Conservation (phyloP, 1,140 invertebrate genomes). For the Apis cerana region DNA sequence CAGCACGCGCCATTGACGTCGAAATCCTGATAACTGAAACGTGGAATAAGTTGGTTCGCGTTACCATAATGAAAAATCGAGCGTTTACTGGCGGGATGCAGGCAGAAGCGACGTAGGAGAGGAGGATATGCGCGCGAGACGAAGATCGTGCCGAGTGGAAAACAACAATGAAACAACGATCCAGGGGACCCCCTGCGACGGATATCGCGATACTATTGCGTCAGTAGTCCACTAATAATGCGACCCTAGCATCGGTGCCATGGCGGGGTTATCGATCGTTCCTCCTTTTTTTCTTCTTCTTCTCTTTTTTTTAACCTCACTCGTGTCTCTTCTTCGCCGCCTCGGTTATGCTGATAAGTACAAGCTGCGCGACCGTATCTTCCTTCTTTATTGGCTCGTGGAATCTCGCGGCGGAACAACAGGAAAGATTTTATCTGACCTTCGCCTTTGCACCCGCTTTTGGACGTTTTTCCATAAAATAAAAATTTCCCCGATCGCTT, state of each 20-base stretch:
- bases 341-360: conserved; percentile 42
- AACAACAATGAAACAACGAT: conserved; percentile 50
- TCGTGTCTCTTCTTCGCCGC: background rate
- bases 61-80: background rate
- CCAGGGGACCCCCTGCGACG: conserved; percentile 59
- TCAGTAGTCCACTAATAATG: conserved; percentile 56
- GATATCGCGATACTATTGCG: conserved; percentile 57
- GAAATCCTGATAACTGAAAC: conserved; percentile 20
- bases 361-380: conserved; percentile 15
- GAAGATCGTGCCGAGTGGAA: conserved; percentile 36
- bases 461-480: conserved; percentile 26
- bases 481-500: too few species aligned
- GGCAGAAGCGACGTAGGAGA: background rate
- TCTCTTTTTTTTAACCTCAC: background rate
- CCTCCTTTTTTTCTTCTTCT: background rate
- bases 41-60: background rate
- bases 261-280: conserved; percentile 52
- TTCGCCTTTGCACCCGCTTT: conserved; percentile 17
- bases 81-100: background rate
- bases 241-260: conserved; percentile 10
- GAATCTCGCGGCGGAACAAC: background rate
- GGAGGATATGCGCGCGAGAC: background rate
- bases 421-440: conserved; percentile 16
- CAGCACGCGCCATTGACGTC: conserved; percentile 27
- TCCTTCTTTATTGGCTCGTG: background rate